Evolutionary conservation across 2,113 vertebrate genomes (phyloP), one percentile per base, ranked within the genome.

Genomic region (Nematolebias whitei): DNA sequence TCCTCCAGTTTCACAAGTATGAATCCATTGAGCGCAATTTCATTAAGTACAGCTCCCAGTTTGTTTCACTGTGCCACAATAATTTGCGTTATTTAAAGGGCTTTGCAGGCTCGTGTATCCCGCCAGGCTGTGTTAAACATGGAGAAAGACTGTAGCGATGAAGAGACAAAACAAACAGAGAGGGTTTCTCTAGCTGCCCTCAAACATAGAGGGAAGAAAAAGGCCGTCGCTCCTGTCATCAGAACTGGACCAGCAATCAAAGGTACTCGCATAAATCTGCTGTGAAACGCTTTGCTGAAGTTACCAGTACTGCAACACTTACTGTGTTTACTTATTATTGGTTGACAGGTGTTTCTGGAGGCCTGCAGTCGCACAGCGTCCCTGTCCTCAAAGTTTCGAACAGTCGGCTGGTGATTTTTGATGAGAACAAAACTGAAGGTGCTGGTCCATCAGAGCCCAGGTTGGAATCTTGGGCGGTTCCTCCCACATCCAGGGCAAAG

Each of bases 81-180:
- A 18, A 22, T 1, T 19, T 4, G 53, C 35, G 49, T 68, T 43
- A 2, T 54, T 68, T 5, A 1, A 43, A 99, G 98, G 80, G 94
- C 94, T 58, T 94, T 99, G 83, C 96, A 99, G 91, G 93, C 94
- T 22, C 95, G 97, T 47, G 95, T 96, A 54, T 95, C 94, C 73
- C 94, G 96, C 15, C 96, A 96, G 63, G 87, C 92, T 2, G 80
- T 98, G 10, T 87, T 91, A 67, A 85, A 87, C 22, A 88, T 96
- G 50, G 54, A 77, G n/a, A 91, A 93, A 32, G 90, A 91, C 5
- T 52, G 87, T 2, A 40, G 79, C 49, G 88, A 89, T 13, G 86
- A 89, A 0, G 87, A 87, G 54, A 16, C 48, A 2, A 81, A 71
- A 62, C 68, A 85, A 39, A 89, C 91, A 22, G 95, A 96, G 49